Conservation (phyloP, 2,797 vertebrate species). For the Periparus ater region DNA sequence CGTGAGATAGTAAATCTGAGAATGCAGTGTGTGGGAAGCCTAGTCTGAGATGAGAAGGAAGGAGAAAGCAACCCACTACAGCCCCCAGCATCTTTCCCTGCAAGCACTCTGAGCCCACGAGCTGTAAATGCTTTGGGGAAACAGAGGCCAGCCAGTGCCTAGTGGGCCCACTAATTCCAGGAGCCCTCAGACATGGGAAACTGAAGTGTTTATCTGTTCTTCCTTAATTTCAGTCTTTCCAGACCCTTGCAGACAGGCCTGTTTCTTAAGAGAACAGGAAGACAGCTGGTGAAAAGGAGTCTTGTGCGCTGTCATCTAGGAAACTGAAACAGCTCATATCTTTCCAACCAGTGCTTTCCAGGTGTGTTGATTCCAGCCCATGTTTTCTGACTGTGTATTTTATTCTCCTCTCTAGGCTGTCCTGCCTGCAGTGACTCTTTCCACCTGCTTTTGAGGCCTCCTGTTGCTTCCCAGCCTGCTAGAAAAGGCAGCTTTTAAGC, state of each 20-base stretch:
- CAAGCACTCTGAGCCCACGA: neutral
- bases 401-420: neutral
- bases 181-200: neutral
- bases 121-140: neutral
- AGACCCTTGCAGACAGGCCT: neutral
- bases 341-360: neutral
- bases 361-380: neutral
- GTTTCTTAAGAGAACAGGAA: neutral
- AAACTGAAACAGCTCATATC: neutral
- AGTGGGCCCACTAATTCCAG: neutral
- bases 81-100: neutral
- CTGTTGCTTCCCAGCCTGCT: neutral
- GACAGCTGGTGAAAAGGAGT: neutral
- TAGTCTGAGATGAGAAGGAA: neutral
- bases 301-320: neutral
- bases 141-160: neutral
- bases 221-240: neutral
- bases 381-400: neutral
- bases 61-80: neutral
- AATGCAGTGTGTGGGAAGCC: neutral
- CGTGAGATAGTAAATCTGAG: neutral
- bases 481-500: neutral
- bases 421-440: neutral
- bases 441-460: neutral
- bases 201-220: neutral